Conservation (phyloP, 2,888 invertebrate species). For the Mythimna vitellina region DNA sequence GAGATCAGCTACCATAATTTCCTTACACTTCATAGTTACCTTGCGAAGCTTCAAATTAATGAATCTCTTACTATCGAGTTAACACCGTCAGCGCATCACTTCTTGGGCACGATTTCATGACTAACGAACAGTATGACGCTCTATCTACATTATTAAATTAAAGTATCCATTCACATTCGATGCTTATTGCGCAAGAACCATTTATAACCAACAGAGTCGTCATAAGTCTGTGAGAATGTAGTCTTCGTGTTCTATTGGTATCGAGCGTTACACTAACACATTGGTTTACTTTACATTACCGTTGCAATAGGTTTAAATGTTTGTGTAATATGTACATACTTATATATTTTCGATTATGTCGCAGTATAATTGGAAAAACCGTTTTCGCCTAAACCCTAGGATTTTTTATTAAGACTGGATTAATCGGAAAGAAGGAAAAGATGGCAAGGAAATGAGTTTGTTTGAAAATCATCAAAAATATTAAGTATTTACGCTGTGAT, state of each 20-base stretch:
- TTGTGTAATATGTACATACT: constrained; percentile 23
- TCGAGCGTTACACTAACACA: constrained; percentile 69
- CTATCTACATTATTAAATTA: constrained; percentile 51
- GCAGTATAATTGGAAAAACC: background rate
- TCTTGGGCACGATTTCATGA: constrained; percentile 34
- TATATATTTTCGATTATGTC: too few relatives aligned
- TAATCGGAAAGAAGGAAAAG: too few relatives aligned
- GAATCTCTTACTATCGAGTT: background rate
- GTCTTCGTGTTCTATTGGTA: constrained; percentile 71
- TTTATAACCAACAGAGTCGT: constrained; percentile 54
- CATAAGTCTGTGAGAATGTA: constrained; percentile 70
- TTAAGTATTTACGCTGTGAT: background rate
- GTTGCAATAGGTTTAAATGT: constrained; percentile 31
- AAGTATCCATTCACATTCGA: constrained; percentile 53
- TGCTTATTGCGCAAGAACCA: constrained; percentile 52
- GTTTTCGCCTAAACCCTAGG: background rate
- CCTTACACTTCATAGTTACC: background rate
- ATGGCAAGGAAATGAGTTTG: too few relatives aligned
- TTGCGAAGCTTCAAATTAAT: constrained; percentile 15
- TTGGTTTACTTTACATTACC: constrained; percentile 67
- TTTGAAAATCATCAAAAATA: background rate
- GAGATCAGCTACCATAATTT: background rate
- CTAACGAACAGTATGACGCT: constrained; percentile 32
- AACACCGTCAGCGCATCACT: constrained; percentile 8
- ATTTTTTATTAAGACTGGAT: background rate